Evolutionary conservation across 2,888 invertebrate genomes (phyloP).

Genomic region (Tetragnatha montana): DNA sequence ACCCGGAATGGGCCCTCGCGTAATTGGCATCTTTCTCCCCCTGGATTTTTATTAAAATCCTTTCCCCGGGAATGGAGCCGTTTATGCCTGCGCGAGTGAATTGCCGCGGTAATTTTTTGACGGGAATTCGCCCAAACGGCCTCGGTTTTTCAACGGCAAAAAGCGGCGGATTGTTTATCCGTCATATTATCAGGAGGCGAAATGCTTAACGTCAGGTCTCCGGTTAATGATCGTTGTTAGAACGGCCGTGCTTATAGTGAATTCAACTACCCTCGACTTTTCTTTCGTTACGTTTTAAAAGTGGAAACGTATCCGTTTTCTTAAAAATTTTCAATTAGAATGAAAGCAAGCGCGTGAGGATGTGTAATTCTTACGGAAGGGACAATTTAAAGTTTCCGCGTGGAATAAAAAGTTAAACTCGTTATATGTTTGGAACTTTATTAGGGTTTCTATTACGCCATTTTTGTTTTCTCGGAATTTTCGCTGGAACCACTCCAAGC

Average conservation of each 20-base stretch:
- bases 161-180: not conserved
- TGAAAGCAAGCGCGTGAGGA: not conserved
- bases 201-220: not conserved
- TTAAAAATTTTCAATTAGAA: not conserved
- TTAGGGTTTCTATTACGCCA: not conserved
- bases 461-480: not conserved
- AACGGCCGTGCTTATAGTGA: not conserved
- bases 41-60: not conserved
- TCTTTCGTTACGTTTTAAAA: not conserved
- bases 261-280: not conserved
- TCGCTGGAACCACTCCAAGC: not conserved
- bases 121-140: not conserved
- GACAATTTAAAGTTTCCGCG: not conserved
- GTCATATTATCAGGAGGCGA: not conserved
- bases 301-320: not conserved
- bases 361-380: not conserved
- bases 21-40: not conserved
- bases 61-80: not conserved
- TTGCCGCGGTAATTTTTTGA: slow-evolving; percentile 8
- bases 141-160: not conserved
- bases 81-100: not conserved
- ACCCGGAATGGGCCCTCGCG: slow-evolving; percentile 35
- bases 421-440: not conserved
- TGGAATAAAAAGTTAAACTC: not conserved
- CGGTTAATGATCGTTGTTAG: not conserved